Conservation (phyloP, 2,113 vertebrate species). For the Urocynchramus pylzowi region DNA sequence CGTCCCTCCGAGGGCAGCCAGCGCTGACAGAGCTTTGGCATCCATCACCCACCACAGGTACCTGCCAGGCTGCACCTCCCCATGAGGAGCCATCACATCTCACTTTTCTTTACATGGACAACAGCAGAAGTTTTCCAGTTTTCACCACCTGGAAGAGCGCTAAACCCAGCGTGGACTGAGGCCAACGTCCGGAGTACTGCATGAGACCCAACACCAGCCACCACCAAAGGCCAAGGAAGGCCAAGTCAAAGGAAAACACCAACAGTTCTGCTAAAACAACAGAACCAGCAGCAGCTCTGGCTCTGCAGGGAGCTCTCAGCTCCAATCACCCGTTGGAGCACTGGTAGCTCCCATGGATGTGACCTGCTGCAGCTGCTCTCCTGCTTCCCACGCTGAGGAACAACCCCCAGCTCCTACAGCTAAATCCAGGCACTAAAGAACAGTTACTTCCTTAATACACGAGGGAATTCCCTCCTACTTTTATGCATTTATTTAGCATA, state of each 20-base stretch:
- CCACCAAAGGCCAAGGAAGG: background rate
- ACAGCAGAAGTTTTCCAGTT: background rate
- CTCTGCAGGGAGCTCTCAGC: background rate
- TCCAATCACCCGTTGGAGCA: accelerated
- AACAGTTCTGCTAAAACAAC: background rate
- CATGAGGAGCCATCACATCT: accelerated
- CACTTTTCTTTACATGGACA: accelerated
- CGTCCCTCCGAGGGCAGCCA: accelerated
- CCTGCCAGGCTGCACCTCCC: accelerated
- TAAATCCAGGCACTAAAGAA: background rate
- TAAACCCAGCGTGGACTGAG: background rate
- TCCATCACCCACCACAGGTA: accelerated
- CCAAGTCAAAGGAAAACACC: background rate
- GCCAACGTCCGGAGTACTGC: accelerated
- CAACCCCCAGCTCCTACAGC: background rate
- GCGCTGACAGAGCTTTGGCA: accelerated
- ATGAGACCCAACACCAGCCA: background rate
- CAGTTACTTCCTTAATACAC: background rate
- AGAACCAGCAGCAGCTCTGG: background rate
- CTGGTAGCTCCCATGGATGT: background rate
- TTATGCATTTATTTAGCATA: background rate
- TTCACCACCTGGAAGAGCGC: accelerated
- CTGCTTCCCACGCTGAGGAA: background rate
- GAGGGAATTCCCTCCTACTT: background rate
- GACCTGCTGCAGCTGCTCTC: background rate